A percentile compares a stretch with the other conserved stretches of the same genome.
These are phyloP conservation scores for Chitala chitala DNA, from an alignment of 2,113 vertebrate genomes.

Conservation along the genomic window DNA sequence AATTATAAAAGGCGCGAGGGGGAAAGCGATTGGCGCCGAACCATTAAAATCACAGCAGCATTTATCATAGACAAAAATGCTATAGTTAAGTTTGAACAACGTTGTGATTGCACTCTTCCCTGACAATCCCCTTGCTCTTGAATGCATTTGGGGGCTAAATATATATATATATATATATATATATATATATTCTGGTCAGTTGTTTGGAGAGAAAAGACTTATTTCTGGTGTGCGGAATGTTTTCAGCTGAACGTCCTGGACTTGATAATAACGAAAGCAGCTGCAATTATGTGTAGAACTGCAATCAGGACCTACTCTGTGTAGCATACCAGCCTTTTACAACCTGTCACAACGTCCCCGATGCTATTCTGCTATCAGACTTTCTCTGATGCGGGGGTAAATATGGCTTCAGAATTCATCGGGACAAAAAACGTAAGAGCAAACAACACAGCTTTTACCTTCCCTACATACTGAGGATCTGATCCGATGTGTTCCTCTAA, in stretches of 20 bases:
- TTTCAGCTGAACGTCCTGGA: neutral
- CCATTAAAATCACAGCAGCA: neutral
- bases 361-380: neutral
- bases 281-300: neutral
- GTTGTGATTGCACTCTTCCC: neutral
- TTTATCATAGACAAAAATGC: neutral
- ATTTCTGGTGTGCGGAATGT: neutral
- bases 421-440: neutral
- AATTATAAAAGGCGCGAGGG: neutral
- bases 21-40: neutral
- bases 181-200: neutral
- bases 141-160: neutral
- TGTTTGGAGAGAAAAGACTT: neutral
- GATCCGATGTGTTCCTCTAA: slow-evolving; percentile 98
- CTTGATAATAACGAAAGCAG: neutral
- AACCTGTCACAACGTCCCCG: neutral
- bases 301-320: neutral
- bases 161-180: neutral
- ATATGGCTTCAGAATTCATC: neutral
- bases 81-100: no score
- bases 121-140: neutral
- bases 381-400: neutral
- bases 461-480: slow-evolving; percentile 93
- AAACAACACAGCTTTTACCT: slow-evolving; percentile 62
- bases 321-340: neutral